phyloP scores from a whole-genome alignment of 2,113 vertebrate species.

The Psittacara wagleri region DNA sequence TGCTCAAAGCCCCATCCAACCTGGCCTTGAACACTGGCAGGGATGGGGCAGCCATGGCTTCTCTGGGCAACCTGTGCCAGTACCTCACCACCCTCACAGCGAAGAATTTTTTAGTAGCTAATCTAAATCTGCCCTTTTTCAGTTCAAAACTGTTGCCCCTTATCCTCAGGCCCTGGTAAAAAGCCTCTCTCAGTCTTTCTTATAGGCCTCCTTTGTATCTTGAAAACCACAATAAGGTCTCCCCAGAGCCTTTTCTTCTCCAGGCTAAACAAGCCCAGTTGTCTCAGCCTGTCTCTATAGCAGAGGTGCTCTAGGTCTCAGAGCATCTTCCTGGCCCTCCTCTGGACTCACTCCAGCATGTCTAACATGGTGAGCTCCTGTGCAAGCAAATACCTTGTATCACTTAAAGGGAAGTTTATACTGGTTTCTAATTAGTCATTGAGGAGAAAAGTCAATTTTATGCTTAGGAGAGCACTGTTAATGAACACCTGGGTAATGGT shows the following conservation, averaged over 20 bases:
- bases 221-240: background rate
- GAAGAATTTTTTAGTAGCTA: background rate
- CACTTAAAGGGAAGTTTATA: background rate
- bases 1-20: background rate
- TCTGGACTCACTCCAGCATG: background rate
- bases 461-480: background rate
- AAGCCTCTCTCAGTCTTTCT: background rate
- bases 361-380: background rate
- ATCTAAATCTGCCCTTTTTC: background rate
- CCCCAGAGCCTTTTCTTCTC: background rate
- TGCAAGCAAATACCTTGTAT: background rate
- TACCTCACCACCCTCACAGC: background rate
- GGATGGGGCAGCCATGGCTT: background rate
- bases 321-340: fast-evolving
- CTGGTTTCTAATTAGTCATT: background rate
- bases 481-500: background rate
- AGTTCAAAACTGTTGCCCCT: background rate
- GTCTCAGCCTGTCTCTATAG: background rate
- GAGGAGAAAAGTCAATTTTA: background rate
- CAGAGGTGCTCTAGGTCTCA: background rate
- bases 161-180: background rate
- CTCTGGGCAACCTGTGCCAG: background rate
- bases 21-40: background rate
- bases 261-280: background rate
- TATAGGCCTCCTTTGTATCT: background rate